These are phyloP conservation scores for Ispidina lecontei DNA, from an alignment of 2,797 vertebrate species.

Conservation along the genomic window DNA sequence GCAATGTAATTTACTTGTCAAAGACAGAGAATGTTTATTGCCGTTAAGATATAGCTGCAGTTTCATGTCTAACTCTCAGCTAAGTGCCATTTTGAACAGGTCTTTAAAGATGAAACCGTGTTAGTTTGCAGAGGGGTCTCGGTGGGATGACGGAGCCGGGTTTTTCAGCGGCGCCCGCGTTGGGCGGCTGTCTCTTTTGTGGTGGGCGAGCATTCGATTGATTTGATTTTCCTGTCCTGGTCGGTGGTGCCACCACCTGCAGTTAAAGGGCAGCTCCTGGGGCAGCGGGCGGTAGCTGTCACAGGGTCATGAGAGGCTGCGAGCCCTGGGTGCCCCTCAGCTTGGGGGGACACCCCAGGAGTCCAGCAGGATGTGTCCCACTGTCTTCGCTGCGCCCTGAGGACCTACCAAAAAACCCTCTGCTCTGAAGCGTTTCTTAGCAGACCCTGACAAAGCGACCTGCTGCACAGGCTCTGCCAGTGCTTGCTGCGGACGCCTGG, in stretches of 20 bases:
- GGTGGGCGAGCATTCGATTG: neutral
- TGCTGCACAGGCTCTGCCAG: neutral
- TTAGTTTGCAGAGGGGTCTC: neutral
- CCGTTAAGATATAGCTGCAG: neutral
- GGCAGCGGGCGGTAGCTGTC: no score
- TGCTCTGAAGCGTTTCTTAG: accelerated
- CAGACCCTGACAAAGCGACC: neutral
- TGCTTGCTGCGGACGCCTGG: no score
- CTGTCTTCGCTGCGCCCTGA: accelerated
- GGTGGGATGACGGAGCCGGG: neutral
- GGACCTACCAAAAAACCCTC: neutral
- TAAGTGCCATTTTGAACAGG: neutral
- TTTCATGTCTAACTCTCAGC: neutral
- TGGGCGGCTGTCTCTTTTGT: neutral
- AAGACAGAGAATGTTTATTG: constrained; percentile 31
- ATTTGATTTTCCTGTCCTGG: neutral
- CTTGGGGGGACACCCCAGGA: neutral
- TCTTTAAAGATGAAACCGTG: neutral
- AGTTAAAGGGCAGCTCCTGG: neutral
- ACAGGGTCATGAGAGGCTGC: neutral
- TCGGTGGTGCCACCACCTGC: neutral
- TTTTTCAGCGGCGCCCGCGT: accelerated
- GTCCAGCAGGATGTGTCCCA: accelerated
- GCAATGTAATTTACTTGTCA: constrained; percentile 46
- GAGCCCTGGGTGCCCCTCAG: neutral